Conservation (phyloP, 2,797 vertebrate genomes). For the Molothrus aeneus region DNA sequence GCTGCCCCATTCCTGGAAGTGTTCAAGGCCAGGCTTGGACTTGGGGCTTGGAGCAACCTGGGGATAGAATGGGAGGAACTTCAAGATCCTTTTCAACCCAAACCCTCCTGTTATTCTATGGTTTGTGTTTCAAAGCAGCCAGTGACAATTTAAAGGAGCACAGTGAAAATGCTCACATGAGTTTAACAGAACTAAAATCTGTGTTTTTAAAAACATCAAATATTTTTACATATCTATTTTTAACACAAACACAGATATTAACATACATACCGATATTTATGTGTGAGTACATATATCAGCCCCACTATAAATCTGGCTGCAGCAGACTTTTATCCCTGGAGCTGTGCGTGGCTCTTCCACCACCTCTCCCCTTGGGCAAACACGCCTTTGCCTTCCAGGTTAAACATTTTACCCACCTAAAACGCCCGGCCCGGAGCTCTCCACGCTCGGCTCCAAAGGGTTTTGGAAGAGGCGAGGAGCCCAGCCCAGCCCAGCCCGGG, state of each 20-base stretch:
- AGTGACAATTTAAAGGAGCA: fast-evolving
- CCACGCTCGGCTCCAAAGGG: fast-evolving
- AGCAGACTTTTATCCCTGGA: not conserved
- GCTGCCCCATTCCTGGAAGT: not conserved
- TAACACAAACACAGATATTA: not conserved
- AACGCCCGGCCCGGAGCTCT: fast-evolving
- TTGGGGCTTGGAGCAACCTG: fast-evolving
- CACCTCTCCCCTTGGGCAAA: not conserved
- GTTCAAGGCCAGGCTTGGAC: not conserved
- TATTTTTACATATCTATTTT: fast-evolving
- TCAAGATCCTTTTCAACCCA: not conserved
- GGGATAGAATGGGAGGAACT: not conserved
- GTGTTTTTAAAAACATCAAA: not conserved
- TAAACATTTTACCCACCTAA: not conserved
- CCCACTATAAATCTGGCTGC: not conserved
- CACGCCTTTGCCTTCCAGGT: not conserved
- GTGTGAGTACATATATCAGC: not conserved
- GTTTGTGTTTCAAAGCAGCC: not conserved
- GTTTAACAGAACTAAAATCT: not conserved
- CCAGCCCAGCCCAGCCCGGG: not conserved
- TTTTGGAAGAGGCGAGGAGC: not conserved
- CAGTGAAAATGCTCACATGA: not conserved
- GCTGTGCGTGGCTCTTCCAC: not conserved
- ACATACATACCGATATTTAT: fast-evolving
- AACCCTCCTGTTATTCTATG: not conserved